phyloP scores from a whole-genome alignment of 2,113 vertebrate genomes.

The Microtus richardsoni region DNA sequence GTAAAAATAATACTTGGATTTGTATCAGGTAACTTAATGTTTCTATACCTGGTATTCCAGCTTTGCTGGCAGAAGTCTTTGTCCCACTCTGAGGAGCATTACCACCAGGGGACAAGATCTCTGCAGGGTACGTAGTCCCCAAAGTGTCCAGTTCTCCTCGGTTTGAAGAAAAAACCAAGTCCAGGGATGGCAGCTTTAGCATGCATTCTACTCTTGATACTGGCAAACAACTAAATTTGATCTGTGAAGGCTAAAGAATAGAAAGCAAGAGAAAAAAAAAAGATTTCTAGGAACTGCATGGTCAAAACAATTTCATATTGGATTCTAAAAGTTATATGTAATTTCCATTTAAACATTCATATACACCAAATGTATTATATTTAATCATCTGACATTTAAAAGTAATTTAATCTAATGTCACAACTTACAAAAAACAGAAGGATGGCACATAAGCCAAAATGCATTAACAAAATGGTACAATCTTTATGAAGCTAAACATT shows the following conservation, averaged over 20 bases:
- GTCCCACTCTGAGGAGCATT: conserved; percentile 84
- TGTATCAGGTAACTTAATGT: background rate
- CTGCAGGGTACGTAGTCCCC: conserved; percentile 86
- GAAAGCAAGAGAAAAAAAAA: conserved; percentile 17
- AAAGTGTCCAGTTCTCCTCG: conserved; percentile 95
- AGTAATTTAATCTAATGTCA: background rate
- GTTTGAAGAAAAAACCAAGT: conserved; percentile 99
- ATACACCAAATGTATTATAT: background rate
- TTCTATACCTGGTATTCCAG: conserved; percentile 87
- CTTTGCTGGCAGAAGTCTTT: conserved; percentile 90
- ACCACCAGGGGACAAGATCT: conserved; percentile 86
- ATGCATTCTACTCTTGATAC: conserved; percentile 99
- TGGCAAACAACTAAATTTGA: conserved; percentile 98
- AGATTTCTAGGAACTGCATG: conserved; percentile 5
- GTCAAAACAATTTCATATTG: background rate
- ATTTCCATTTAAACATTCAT: conserved; percentile 17
- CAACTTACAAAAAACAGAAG: conserved; percentile 49
- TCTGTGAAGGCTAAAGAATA: conserved; percentile 95
- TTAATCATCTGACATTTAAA: conserved; percentile 1
- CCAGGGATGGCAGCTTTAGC: conserved; percentile 97
- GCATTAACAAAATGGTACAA: background rate
- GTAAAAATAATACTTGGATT: background rate
- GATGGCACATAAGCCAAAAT: background rate
- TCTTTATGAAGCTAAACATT: background rate
- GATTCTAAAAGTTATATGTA: background rate